phyloP scores from a whole-genome alignment of 1,140 invertebrate genomes.

The Microplitis mediator region DNA sequence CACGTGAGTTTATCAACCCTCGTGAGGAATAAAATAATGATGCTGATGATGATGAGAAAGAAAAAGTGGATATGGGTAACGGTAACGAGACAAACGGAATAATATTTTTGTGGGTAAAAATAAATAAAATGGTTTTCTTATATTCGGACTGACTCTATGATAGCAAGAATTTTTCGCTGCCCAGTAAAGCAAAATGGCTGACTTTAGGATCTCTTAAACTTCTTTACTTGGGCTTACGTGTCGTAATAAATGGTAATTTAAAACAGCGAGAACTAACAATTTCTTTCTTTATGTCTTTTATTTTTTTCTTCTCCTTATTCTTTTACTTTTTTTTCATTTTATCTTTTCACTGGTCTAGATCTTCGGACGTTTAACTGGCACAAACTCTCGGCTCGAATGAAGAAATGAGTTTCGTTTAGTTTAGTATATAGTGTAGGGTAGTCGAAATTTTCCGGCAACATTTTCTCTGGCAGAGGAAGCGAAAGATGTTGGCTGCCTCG shows the following conservation, averaged over 20 bases:
- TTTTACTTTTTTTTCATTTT: constrained; percentile 16
- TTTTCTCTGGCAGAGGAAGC: neutral
- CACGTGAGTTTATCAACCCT: constrained; percentile 26
- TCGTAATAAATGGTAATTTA: constrained; percentile 65
- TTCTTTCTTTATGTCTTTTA: constrained; percentile 60
- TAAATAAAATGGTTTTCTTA: too few relatives aligned
- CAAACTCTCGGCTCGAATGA: neutral
- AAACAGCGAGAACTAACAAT: constrained; percentile 64
- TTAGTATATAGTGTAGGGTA: constrained; percentile 19
- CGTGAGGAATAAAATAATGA: constrained; percentile 7
- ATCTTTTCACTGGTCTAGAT: neutral
- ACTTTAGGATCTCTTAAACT: constrained; percentile 45
- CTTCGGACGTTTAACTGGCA: too few relatives aligned
- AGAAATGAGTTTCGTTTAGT: constrained; percentile 37
- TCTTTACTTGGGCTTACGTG: constrained; percentile 55
- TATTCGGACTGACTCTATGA: too few relatives aligned
- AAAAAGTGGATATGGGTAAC: neutral
- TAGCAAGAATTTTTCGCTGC: too few relatives aligned
- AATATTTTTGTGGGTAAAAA: too few relatives aligned
- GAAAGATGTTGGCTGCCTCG: too few relatives aligned
- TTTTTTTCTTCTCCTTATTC: constrained; percentile 8
- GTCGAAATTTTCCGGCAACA: constrained; percentile 6
- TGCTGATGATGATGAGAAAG: neutral
- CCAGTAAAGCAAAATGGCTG: constrained; percentile 58
- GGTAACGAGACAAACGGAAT: too few relatives aligned